Base-by-base conservation (phyloP, 2,888 invertebrate genomes). In the Polia nebulosa region DNA sequence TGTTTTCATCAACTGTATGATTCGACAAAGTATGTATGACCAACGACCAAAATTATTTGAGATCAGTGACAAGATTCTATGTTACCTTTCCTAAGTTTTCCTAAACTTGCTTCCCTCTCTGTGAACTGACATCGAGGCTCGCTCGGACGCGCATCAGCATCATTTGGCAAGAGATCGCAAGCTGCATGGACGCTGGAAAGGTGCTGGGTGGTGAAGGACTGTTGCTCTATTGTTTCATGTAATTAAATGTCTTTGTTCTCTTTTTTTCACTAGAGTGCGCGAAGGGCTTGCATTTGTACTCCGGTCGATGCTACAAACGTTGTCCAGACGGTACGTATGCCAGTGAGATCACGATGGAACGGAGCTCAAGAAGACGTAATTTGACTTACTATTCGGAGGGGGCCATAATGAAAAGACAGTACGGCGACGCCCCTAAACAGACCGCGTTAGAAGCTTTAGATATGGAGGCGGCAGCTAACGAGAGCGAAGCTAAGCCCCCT, bases 191-290 rank as follows among this genome's bases (percentile, higher is more conserved):
- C 77, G 90, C 93, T 92, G 93, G 85, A 87, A 86, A 85, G 93
- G 94, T 93, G 93, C 90, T 90, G 93, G 93, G 91, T 93, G 95
- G 94, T 94, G 94, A 88, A 87, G 93, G 93, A 88, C 85, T 87
- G 22, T 87, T 81, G 80, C 77, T 82, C 85, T 87, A 78, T 80
- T 90, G 83, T 86, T 79, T 87, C 80, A 83, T 91, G 84, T 90
- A 90, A 89, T 92, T 89, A 92, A 92, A 91, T 78, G 82, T 85
- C 76, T 91, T 84, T 95, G 90, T 93, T 92, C 93, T 95, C 87
- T 92, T 88, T 91, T 90, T 92, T 92, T 90, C 96, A 96, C 84
- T 97, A 97, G 97, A 97, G 91, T 98, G 97, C 94, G 92, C 93
- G 85, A 94, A 95, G 86, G 96, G 96, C 87, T 96, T 96, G 89